Conservation (phyloP, 64 coral and sea anemone species). For the Montipora foliosa region DNA sequence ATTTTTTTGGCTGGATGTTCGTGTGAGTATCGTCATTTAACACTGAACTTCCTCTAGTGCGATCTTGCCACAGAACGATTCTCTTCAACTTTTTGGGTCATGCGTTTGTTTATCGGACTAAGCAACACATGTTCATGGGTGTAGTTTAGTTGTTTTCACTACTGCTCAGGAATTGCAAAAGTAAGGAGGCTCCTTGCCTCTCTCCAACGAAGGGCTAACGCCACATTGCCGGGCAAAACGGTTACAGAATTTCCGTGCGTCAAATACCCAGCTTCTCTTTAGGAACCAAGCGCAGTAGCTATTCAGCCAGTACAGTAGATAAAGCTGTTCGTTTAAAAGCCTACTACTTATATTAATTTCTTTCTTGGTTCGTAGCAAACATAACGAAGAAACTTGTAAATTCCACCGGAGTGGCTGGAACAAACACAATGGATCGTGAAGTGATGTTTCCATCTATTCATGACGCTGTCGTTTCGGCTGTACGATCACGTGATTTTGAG, state of each 20-base stretch:
- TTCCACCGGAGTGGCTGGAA: background rate
- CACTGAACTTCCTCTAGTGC: background rate
- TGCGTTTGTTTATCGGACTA: too few species aligned
- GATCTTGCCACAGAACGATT: background rate
- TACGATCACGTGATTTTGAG: constrained; percentile 11
- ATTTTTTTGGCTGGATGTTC: constrained; percentile 49
- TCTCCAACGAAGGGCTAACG: too few species aligned
- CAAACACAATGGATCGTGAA: background rate
- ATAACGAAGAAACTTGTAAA: constrained; percentile 6
- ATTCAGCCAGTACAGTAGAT: background rate
- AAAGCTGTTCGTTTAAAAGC: background rate
- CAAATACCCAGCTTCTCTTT: too few species aligned
- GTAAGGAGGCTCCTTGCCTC: too few species aligned
- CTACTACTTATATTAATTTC: background rate
- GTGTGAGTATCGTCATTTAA: constrained; percentile 33
- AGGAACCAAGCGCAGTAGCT: background rate
- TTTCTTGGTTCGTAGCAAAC: background rate
- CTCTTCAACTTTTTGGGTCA: too few species aligned
- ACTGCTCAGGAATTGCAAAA: too few species aligned
- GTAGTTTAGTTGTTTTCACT: too few species aligned
- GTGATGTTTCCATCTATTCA: constrained; percentile 60
- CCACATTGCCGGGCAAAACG: too few species aligned
- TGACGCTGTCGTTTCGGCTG: constrained; percentile 33
- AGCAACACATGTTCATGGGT: too few species aligned
- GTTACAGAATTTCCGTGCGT: too few species aligned